These are phyloP conservation scores for Oscheius sp. DNA, from an alignment of 2,888 invertebrate species.

Conservation along the genomic window DNA sequence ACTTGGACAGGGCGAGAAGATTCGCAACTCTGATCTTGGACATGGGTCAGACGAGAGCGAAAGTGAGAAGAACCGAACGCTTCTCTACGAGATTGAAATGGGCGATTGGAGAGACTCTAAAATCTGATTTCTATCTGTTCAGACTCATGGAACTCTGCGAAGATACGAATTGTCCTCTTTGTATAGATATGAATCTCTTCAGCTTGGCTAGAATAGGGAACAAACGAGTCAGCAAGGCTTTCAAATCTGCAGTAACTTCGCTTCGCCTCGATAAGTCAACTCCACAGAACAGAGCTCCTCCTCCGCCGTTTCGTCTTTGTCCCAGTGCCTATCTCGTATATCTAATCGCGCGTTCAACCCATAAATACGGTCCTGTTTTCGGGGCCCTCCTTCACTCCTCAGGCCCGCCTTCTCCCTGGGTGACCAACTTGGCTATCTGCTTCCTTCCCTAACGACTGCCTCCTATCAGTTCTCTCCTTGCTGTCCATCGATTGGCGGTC, in stretches of 20 bases:
- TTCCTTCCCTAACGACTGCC: constrained; percentile 13
- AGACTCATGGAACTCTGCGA: no score
- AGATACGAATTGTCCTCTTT: no score
- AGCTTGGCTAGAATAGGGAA: no score
- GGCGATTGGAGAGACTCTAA: background rate
- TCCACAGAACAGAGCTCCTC: background rate
- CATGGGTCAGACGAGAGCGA: background rate
- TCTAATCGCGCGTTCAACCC: constrained; percentile 36
- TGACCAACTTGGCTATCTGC: constrained; percentile 18
- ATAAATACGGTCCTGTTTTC: constrained; percentile 38
- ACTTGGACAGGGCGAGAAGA: background rate
- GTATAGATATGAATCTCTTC: no score
- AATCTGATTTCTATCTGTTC: no score
- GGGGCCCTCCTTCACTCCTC: constrained; percentile 5
- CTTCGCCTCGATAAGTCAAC: no score
- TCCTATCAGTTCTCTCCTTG: constrained; percentile 22
- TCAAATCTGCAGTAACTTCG: background rate
- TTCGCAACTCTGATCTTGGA: constrained; percentile 6
- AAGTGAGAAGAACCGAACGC: background rate
- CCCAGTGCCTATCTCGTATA: constrained; percentile 30
- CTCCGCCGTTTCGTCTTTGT: background rate
- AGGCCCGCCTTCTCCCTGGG: no score
- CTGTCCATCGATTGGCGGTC: constrained; percentile 25
- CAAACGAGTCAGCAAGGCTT: background rate
- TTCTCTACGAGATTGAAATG: background rate